Percentiles rank a stretch among this genome's conserved stretches.
Conservation (phyloP, 1,140 invertebrate species). For the Cotesia typhae region DNA sequence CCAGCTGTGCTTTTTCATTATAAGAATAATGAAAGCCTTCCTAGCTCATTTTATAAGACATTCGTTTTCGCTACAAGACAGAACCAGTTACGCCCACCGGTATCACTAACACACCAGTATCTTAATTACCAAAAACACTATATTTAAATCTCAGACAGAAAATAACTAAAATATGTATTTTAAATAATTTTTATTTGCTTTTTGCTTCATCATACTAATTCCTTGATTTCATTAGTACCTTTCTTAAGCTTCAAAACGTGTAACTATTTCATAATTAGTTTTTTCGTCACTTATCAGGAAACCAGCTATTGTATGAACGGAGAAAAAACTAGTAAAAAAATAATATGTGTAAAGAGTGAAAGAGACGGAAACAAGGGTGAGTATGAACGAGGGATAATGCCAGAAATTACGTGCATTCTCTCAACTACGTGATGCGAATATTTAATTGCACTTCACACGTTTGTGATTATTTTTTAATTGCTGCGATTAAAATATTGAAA, state of each 20-base stretch:
- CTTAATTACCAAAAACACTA: constrained; percentile 33
- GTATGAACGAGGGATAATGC: constrained; percentile 24
- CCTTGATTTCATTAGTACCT: constrained; percentile 49
- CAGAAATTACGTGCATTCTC: constrained; percentile 31
- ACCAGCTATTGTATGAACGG: constrained; percentile 17
- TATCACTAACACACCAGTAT: constrained; percentile 29
- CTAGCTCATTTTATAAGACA: constrained; percentile 38
- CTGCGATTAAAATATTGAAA: constrained; percentile 50
- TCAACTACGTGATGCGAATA: constrained; percentile 46
- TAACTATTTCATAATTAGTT: constrained; percentile 57
- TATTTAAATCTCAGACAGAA: constrained; percentile 23
- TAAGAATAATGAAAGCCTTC: constrained; percentile 34
- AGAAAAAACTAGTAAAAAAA: constrained; percentile 28
- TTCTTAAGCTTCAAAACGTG: constrained; percentile 41
- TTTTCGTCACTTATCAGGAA: constrained; percentile 21
- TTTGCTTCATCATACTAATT: neutral
- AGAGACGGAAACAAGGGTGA: constrained; percentile 14
- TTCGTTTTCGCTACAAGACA: constrained; percentile 31
- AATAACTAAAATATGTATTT: constrained; percentile 6
- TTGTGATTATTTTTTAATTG: constrained; percentile 60
- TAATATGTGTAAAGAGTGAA: neutral
- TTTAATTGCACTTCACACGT: constrained; percentile 50
- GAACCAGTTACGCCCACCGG: constrained; percentile 30
- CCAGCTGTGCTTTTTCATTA: constrained; percentile 36
- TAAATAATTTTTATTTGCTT: no score